These are phyloP conservation scores for Megalopta genalis DNA, from an alignment of 1,140 invertebrate species.

Conservation along the genomic window DNA sequence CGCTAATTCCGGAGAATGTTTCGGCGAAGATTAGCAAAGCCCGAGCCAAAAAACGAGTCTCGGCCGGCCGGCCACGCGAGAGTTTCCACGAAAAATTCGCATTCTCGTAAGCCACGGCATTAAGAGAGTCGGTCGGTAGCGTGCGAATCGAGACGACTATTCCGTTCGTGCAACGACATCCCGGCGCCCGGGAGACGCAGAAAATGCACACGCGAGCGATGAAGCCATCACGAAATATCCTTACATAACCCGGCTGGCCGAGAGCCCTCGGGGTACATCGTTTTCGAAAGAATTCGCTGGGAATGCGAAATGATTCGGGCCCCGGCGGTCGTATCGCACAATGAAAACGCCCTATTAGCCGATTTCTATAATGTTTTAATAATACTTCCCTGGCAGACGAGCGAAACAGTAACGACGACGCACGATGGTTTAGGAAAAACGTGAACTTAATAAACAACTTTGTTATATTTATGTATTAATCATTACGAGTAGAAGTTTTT, in stretches of 20 bases:
- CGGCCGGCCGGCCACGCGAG: neutral
- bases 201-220: constrained; percentile 34
- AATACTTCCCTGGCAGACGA: too few species aligned
- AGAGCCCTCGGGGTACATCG: neutral
- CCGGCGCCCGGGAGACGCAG: neutral
- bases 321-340: neutral
- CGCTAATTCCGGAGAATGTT: neutral
- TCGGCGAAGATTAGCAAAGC: neutral
- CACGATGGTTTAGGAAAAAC: too few species aligned
- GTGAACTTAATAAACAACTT: too few species aligned
- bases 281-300: constrained; percentile 31
- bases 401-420: too few species aligned
- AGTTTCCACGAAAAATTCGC: constrained; percentile 21
- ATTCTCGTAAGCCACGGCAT: neutral
- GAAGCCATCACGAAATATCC: constrained; percentile 37
- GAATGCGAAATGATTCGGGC: constrained; percentile 23
- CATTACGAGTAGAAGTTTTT: too few species aligned
- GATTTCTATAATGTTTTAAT: neutral
- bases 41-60: neutral
- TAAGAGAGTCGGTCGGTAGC: constrained; percentile 1
- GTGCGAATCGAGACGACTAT: constrained; percentile 32
- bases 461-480: too few species aligned
- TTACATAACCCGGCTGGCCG: constrained; percentile 21
- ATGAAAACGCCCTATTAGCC: neutral
- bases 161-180: constrained; percentile 32